Evolutionary conservation across 2,888 invertebrate genomes (phyloP), one percentile per base, ranked within the genome.

Genomic region (Diloba caeruleocephala): DNA sequence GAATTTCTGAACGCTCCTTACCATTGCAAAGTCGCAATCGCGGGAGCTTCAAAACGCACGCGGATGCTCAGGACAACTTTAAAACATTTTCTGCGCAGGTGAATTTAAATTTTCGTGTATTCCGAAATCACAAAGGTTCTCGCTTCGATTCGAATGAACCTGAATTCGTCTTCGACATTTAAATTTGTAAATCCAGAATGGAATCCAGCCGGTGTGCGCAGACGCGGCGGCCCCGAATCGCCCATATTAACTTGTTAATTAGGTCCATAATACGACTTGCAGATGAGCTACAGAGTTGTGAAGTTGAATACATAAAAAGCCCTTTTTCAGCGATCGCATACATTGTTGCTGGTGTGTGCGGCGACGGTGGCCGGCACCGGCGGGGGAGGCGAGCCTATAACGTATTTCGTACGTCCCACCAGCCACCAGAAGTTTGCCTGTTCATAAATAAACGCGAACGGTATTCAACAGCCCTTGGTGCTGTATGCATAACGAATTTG

Each of bases 211-310:
- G 66, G 85, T 84, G 83, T 87, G 92, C 92, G 92, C 92, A 91
- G 91, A 83, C 93, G 93, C 93, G 93, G 84, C 81, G 74, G 81
- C 95, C 95, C 95, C 95, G 69, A 85, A 95, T 96, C 96, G 95
- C 95, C 96, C 96, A 96, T 96, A 96, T 96, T 96, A 96, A 96
- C 96, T 96, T 96, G 96, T 96, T 96, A 96, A 96, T 96, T 96
- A 96, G 96, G 95, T 96, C 95, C 96, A 96, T 96, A 96, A 96
- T 96, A 96, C 95, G 96, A 96, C 96, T 96, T 96, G 96, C 96
- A 96, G 96, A 96, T 96, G 96, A 96, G 96, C 93, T 92, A 92
- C 93, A 81, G 94, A 94, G 94, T 94, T 94, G 92, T 90, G 88
- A 94, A 94, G 94, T 95, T 94, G 95, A 95, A 95, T 95, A 95